Percentiles rank a stretch among this genome's conserved stretches.
Conservation (phyloP, 2,797 vertebrate species). For the Perodicticus potto region DNA sequence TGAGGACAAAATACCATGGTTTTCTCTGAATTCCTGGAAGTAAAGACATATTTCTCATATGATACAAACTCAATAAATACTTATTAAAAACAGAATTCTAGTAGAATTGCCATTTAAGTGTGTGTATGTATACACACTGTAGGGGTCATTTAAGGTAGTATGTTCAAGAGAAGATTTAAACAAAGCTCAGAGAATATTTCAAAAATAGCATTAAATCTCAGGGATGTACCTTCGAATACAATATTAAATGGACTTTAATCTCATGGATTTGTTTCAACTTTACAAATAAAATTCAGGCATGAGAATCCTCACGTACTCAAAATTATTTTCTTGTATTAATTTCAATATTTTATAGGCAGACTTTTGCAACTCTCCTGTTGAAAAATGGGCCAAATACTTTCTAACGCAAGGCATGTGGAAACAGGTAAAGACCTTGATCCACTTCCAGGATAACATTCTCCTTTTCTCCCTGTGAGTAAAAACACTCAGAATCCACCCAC, state of each 20-base stretch:
- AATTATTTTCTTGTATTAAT: constrained; percentile 59
- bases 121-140: neutral
- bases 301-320: neutral
- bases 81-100: neutral
- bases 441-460: neutral
- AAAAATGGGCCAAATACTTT: constrained; percentile 11
- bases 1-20: neutral
- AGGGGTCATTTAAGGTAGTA: neutral
- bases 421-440: neutral
- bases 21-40: constrained; percentile 24
- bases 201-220: constrained; percentile 35
- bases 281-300: constrained; percentile 10
- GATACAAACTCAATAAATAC: neutral
- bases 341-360: constrained; percentile 47
- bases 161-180: neutral
- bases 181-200: constrained; percentile 14
- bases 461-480: neutral
- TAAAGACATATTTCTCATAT: neutral
- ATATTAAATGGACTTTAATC: constrained; percentile 39
- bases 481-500: neutral
- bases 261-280: constrained; percentile 8
- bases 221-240: neutral
- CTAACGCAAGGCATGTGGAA: neutral
- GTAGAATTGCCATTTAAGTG: neutral
- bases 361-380: neutral